Conservation (phyloP, 1,140 invertebrate species). For the Cotesia typhae region DNA sequence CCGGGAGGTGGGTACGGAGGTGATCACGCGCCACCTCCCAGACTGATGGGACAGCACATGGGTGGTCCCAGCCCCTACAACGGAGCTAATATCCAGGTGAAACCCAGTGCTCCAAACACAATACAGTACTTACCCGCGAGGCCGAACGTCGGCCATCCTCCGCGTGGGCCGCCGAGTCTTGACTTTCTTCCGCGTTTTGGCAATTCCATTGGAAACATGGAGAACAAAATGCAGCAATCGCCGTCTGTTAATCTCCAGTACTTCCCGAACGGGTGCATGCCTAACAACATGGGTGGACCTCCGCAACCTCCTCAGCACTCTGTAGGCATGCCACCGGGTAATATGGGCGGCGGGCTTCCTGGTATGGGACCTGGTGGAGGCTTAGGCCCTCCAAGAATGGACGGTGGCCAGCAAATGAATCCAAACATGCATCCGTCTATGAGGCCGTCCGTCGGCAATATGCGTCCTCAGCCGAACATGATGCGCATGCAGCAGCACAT, state of each 20-base stretch:
- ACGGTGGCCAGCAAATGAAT: constrained; percentile 53
- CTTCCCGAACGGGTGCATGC: constrained; percentile 70
- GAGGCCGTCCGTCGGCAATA: constrained; percentile 58
- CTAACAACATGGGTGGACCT: constrained; percentile 54
- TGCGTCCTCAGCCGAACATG: constrained; percentile 61
- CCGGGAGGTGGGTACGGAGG: constrained; percentile 39
- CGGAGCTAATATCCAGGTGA: constrained; percentile 90
- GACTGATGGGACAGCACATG: constrained; percentile 59
- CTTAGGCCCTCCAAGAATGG: constrained; percentile 50
- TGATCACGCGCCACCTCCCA: constrained; percentile 59
- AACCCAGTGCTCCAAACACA: constrained; percentile 95
- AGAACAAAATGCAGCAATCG: constrained; percentile 75
- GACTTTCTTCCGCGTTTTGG: constrained; percentile 92
- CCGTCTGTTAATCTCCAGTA: constrained; percentile 77
- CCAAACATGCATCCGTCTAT: constrained; percentile 58
- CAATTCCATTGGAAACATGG: constrained; percentile 77
- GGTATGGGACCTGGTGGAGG: constrained; percentile 30
- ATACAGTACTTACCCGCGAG: constrained; percentile 96
- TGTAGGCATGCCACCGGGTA: constrained; percentile 44
- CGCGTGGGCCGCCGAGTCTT: constrained; percentile 85
- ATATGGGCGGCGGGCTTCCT: constrained; percentile 44
- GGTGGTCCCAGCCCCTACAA: constrained; percentile 75
- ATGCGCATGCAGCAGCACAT: constrained; percentile 71
- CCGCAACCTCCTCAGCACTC: constrained; percentile 14
- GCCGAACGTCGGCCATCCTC: constrained; percentile 75